Conservation (phyloP, 23 tunicate species). For the Halocynthia roretzi region DNA sequence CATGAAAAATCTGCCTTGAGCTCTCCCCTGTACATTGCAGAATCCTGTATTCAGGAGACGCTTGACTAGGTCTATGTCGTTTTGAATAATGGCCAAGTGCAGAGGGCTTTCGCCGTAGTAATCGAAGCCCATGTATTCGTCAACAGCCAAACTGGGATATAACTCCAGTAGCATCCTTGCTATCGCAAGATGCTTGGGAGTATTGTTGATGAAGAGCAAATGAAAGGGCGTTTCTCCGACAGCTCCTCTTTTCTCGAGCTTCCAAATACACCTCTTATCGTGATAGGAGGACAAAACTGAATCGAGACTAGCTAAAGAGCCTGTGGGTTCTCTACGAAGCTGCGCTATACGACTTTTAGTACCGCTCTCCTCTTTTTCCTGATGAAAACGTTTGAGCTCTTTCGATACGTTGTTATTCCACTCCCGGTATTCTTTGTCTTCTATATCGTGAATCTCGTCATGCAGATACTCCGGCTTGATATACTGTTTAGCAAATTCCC, state of each 20-base stretch:
- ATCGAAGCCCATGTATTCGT: slow-evolving; percentile 66
- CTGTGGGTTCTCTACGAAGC: not conserved
- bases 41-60: slow-evolving; percentile 39
- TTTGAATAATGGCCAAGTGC: slow-evolving; percentile 80
- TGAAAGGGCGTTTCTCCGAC: slow-evolving; percentile 93
- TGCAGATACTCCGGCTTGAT: slow-evolving; percentile 33
- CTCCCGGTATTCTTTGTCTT: slow-evolving; percentile 41
- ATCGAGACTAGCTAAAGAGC: slow-evolving; percentile 32
- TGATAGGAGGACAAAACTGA: slow-evolving; percentile 32
- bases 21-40: slow-evolving; percentile 64
- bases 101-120: slow-evolving; percentile 86
- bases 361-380: slow-evolving; percentile 34
- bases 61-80: slow-evolving; percentile 54
- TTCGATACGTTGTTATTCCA: slow-evolving; percentile 35
- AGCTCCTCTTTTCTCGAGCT: slow-evolving; percentile 68
- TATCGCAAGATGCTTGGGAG: slow-evolving; percentile 52
- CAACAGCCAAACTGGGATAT: slow-evolving; percentile 68
- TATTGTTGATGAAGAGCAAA: slow-evolving; percentile 61
- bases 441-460: slow-evolving; percentile 17
- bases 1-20: slow-evolving; percentile 77
- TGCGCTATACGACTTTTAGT: not conserved
- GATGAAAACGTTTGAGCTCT: slow-evolving; percentile 14
- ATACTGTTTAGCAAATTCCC: slow-evolving; percentile 26
- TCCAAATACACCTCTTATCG: slow-evolving; percentile 52
- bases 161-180: slow-evolving; percentile 49